Base-by-base conservation (phyloP, 1,140 invertebrate genomes). In the Euura lappo region DNA sequence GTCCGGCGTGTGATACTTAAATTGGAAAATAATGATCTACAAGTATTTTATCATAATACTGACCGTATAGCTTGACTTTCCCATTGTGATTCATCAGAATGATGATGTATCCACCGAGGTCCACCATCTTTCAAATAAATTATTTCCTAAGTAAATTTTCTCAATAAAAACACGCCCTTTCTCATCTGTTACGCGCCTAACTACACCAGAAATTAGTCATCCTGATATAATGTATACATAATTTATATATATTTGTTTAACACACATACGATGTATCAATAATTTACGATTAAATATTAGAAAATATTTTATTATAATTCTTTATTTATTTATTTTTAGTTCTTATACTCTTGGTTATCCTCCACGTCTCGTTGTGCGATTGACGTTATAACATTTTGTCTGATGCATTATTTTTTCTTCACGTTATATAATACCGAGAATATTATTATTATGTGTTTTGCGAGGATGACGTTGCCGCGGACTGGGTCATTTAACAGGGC, bases 61-160 rank as follows among this genome's bases (percentile, higher is more conserved):
- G 87, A 97, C 97, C 97, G 85, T 97, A 98, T 67, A 98, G 90
- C 90, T 97, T 98, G 84, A 98, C 96, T 89, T 96, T 95, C 86
- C 97, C 96, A 84, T 94, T 94, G 79, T 95, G 96, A 89, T 97
- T 95, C 74, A 97, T 96, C 81, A 98, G 90, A 84, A 98, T 97
- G 84, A 98, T 98, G 84, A 98, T 96, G 89, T 98, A 98, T 80
- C 97, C 96, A 79, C 96, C 95, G 84, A 98, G 91, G 90, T 98
- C 97, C 81, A 98, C 96, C 90, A 95, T 93, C 83, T 86, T 89
- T 83, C 76, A 11, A 45, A 65, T 44, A 28, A 28, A 60, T 60
- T 60, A 60, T 60, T 60, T n/a, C 6, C 51, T n/a, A 3, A 60
- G 3, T 60, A 60, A 28, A 28, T 28, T 28, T 60, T 60, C 13